Base-by-base conservation (phyloP, 2,797 vertebrate genomes). In the Chelidonichthys spinosus region DNA sequence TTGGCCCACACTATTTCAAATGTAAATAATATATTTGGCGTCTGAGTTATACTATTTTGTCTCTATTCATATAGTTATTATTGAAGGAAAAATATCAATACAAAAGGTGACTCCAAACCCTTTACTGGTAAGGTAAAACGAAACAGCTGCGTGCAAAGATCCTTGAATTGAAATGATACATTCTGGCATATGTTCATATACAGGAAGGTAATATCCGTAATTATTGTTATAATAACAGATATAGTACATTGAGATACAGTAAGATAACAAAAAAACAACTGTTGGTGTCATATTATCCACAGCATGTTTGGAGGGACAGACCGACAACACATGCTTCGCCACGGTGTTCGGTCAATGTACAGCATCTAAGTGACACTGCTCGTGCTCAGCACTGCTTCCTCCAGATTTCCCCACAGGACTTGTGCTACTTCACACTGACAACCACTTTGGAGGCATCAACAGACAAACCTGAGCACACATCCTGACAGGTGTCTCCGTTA, bases 381-480 rank as follows among this genome's bases (percentile, higher is more conserved):
- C 74, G 17, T 83, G 81, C 89, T 92, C 87, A 90, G 81, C 86
- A 87, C 76, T 86, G 74, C 86, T 87, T 81, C 63, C 55, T 76
- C 75, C 76, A 72, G 72, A 76, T 90, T 84, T 72, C 63, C 92
- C 92, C 91, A 64, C 63, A 85, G 90, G 91, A 92, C 86, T 85
- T 91, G 85, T 86, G 81, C 91, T 78, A 92, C 88, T 92, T 92
- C 84, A 92, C 83, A 89, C 81, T 91, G 91, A 92, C 90, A 93
- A 87, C 87, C 90, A 90, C 91, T 91, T 88, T 85, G 75, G 81
- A 90, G 83, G 69, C 87, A 80, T 91, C 90, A 90, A 72, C 78
- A 87, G 72, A 86, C 75, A 89, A 88, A 91, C 85, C 77, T 89
- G 85, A 75, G 81, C 83, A 84, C 80, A 75, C 78, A 84, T 78